Percentiles rank a stretch among this genome's conserved stretches.
Conservation (phyloP, 2,113 vertebrate species). For the Monarcha castaneiventris region DNA sequence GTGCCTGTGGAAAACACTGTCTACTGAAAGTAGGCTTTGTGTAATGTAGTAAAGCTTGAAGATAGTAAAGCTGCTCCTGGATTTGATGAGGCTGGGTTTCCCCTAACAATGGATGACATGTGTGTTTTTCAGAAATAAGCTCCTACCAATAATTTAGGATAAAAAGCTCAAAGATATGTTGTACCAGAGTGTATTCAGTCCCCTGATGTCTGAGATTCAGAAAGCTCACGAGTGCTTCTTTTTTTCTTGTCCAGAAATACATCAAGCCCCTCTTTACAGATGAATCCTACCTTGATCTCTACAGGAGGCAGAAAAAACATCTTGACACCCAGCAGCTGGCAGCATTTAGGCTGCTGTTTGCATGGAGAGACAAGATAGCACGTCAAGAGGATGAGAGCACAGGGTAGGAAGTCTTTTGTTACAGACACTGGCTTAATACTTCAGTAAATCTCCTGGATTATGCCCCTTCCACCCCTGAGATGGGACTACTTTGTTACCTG, state of each 20-base stretch:
- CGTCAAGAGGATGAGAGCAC: constrained; percentile 94
- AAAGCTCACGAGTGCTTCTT: not conserved
- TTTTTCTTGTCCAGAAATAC: constrained; percentile 82
- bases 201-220: not conserved
- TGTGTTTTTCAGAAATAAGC: not conserved
- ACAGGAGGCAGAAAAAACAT: constrained; percentile 88
- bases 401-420: constrained; percentile 74
- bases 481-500: not conserved
- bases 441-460: not conserved
- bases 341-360: constrained; percentile 88
- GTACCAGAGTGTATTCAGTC: not conserved
- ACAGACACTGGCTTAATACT: not conserved
- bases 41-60: not conserved
- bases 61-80: not conserved
- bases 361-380: constrained; percentile 91
- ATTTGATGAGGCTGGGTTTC: not conserved
- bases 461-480: not conserved
- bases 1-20: not conserved
- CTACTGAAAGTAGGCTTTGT: not conserved
- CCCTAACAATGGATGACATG: not conserved
- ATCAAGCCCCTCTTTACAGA: constrained; percentile 91
- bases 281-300: constrained; percentile 91
- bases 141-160: not conserved
- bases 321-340: constrained; percentile 92
- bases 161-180: not conserved